phyloP scores from a whole-genome alignment of 2,888 invertebrate genomes.

The Nesidiocoris tenuis region DNA sequence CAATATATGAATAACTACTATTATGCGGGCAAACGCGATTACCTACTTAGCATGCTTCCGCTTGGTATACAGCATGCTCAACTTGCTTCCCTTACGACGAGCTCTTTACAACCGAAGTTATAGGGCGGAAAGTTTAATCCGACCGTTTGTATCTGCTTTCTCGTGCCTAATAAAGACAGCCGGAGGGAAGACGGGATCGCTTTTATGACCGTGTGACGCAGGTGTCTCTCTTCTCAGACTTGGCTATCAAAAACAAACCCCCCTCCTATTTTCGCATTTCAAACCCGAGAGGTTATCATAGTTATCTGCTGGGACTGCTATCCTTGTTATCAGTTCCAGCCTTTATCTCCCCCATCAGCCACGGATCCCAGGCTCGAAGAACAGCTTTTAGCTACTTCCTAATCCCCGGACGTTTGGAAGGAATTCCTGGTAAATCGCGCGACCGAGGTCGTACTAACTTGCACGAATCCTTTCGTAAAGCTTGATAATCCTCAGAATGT shows the following conservation, averaged over 20 bases:
- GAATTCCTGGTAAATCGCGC: too few species aligned
- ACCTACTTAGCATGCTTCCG: too few species aligned
- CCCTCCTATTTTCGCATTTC: not conserved
- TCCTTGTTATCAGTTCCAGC: not conserved
- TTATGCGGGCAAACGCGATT: too few species aligned
- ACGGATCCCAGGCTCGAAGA: too few species aligned
- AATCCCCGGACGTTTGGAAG: too few species aligned
- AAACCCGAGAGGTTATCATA: not conserved
- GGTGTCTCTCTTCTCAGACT: conserved; percentile 27
- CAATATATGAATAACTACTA: too few species aligned
- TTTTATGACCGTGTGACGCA: conserved; percentile 30
- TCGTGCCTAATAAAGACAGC: conserved; percentile 16
- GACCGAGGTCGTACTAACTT: too few species aligned
- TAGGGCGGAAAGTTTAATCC: conserved; percentile 24
- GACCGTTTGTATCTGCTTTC: conserved; percentile 9
- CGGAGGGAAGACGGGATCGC: conserved; percentile 7
- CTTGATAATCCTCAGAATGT: too few species aligned
- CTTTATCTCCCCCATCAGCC: too few species aligned
- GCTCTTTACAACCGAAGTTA: conserved; percentile 10
- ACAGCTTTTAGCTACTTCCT: too few species aligned
- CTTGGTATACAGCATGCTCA: not conserved
- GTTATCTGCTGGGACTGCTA: not conserved
- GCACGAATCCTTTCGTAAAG: too few species aligned
- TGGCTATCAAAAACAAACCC: conserved; percentile 17
- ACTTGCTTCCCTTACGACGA: not conserved